Base-by-base conservation (phyloP, 2,797 vertebrate species). In the Chelon labrosus region DNA sequence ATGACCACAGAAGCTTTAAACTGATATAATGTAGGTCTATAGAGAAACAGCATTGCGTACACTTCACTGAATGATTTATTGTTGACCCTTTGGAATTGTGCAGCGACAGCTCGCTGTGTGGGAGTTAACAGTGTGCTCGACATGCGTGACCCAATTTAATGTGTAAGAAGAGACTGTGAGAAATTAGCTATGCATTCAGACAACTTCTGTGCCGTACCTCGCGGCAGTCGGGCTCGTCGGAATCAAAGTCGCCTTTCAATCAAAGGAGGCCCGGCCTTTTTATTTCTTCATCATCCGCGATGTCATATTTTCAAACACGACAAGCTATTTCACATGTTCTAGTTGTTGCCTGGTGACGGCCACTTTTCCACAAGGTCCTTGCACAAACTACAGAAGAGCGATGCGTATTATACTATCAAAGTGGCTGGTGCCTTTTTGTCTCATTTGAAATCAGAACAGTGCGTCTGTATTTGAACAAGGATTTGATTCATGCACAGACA, bases 401-500 rank as follows among this genome's bases (percentile, higher is more conserved):
- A 70, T 67, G 25, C 79, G 80, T 68, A 79, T 91, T 79, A 81
- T 82, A 62, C 84, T 82, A 83, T 86, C 84, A 89, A 89, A 89
- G 63, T 63, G 73, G 68, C 38, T 52, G 50, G 25, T 44, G 64
- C 64, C 7, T 71, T 65, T 79, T 81, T 27, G 57, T 87, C 95
- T 95, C 92, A 94, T 95, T 94, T 91, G 90, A 87, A 95, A 94
- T 89, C 90, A 75, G 80, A 83, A 74, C 79, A 82, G 86, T 80
- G 81, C 25, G 27, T 84, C 83, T 86, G 75, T 95, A 91, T 96
- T 95, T 95, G 93, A 93, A 91, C 91, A 90, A 82, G 80, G 75
- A 90, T 91, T 91, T 95, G 93, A 95, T 95, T 93, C 94, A 95
- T 96, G 95, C 94, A 83, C 73, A 85, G 89, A 86, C 95, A 96